Evolutionary conservation across 2,888 invertebrate species (phyloP), one percentile per base, ranked within the genome.

Genomic region (Hymenopus coronatus): DNA sequence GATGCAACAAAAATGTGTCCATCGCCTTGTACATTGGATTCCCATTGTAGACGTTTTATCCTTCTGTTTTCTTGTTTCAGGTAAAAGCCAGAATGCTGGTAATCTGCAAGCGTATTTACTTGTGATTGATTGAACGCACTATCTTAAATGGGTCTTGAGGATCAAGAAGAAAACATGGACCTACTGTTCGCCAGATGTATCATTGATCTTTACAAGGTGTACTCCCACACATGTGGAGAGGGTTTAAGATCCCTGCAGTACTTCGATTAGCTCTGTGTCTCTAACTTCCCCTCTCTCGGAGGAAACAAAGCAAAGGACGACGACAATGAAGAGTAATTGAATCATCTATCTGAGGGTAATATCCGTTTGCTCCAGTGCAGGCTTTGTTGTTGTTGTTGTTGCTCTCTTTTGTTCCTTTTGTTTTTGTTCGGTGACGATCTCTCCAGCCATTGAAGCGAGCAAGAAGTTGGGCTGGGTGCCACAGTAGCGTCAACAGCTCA

Each of bases 251-350:
- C 84, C 25, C 70, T n/a, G 54, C 30, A 27, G 28, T 54, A 84
- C 84, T 88, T 88, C 88, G 88, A 88, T 88, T 88, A 84, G 54
- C 20, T 25, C 54, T 40, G 12, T 33, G 30, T 30, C 30, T 30
- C 30, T 30, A 30, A 30, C 30, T 30, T 4, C 40, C 40, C 25
- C 54, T 20, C 54, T 70, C 54, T 70, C 20, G 20, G 54, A 70
- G 54, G 54, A 54, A 54, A 85, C 85, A 54, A 81, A 81, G 54
- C 54, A 86, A 82, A 82, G 82, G 82, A 82, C n/a, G n/a, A 27
- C 82, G 40, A 54, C 88, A 88, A 85, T 88, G 88, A 88, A 81
- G 88, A 84, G 85, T 88, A 88, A 88, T 88, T 88, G 88, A 88
- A 88, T 88, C 85, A 82, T 83, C 84, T 88, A 30, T 88, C 84